Evolutionary conservation across 2,797 vertebrate species (phyloP), one percentile per base, ranked within the genome.

Genomic region (Gymnocypris eckloni): DNA sequence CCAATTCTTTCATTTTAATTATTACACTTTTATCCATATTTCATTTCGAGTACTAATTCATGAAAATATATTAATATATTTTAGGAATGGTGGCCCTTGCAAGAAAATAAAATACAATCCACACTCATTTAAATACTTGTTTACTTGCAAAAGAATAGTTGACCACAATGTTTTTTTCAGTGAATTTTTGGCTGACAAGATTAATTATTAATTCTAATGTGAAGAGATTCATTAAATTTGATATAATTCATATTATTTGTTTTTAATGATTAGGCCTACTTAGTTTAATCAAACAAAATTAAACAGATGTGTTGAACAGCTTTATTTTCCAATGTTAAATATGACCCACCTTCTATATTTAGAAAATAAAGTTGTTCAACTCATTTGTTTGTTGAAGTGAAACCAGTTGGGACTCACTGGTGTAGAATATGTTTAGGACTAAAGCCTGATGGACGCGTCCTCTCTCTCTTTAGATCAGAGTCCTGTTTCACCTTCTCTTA

Each of bases 401-500:
- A 54, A 33, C 48, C 16, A 52, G 48, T 54, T 33, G 48, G 50
- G 73, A 22, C 73, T 61, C 20, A 25, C 76, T 78, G 54, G 37
- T n/a, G 12, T 43, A 43, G 52, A 59, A 22, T 59, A 25, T 41
- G 37, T 61, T 61, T 61, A 77, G 75, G 11, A 56, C 22, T 61
- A 43, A 41, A 79, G 54, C 54, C 76, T 79, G 76, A 79, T 43
- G 76, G 76, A 79, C 76, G 15, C 12, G n/a, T 79, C 77, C 84
- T 71, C 41, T 50, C 59, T 64, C 56, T 84, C 25, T 77, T 41
- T 69, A 69, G 61, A 39, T 69, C 48, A 69, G 45, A 6, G 66
- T 85, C 54, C 84, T 72, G 54, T 85, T 61, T 85, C 75, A 84
- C 83, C 75, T 84, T 84, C 22, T 86, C 73, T 69, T 28, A 18